Percentiles rank a stretch among this genome's conserved stretches.
These are phyloP conservation scores for Sterrhoptilus dennistouni DNA, from an alignment of 2,113 vertebrate species.

Conservation along the genomic window DNA sequence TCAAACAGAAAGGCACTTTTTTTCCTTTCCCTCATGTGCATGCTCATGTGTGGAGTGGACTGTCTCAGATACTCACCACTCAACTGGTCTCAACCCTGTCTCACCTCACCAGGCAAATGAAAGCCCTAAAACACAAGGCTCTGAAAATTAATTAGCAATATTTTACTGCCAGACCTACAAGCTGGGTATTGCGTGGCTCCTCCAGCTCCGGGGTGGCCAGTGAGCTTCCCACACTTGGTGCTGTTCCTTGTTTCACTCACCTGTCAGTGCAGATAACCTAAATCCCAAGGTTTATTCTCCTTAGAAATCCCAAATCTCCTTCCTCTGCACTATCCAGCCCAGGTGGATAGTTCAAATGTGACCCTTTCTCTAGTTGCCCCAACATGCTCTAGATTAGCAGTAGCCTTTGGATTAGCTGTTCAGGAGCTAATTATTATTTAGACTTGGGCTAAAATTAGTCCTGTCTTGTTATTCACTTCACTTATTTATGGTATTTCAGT, in stretches of 20 bases:
- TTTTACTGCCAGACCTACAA: not conserved
- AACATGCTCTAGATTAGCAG: not conserved
- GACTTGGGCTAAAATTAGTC: slow-evolving; percentile 15
- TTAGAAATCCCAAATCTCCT: not conserved
- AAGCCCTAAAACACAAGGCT: not conserved
- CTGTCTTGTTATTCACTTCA: not conserved
- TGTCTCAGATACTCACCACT: slow-evolving; percentile 32
- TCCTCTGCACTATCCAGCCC: not conserved
- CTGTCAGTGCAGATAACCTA: not conserved
- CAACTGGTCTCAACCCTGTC: slow-evolving; percentile 10
- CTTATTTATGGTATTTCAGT: not conserved
- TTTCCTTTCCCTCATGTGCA: slow-evolving; percentile 12
- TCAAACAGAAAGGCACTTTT: slow-evolving; percentile 67
- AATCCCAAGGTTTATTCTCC: not conserved
- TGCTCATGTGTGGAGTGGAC: slow-evolving; percentile 30
- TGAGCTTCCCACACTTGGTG: not conserved
- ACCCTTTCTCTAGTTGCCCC: not conserved
- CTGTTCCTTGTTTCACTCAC: not conserved
- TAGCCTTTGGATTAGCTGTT: not conserved
- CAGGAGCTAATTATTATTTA: not conserved
- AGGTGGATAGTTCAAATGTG: not conserved
- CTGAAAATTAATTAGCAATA: not conserved
- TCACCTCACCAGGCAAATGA: slow-evolving; percentile 10
- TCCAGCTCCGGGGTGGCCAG: not conserved
- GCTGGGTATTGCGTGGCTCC: not conserved